Percentiles rank a stretch among this genome's conserved stretches.
Conservation (phyloP, 2,113 vertebrate species). For the Cavia porcellus region DNA sequence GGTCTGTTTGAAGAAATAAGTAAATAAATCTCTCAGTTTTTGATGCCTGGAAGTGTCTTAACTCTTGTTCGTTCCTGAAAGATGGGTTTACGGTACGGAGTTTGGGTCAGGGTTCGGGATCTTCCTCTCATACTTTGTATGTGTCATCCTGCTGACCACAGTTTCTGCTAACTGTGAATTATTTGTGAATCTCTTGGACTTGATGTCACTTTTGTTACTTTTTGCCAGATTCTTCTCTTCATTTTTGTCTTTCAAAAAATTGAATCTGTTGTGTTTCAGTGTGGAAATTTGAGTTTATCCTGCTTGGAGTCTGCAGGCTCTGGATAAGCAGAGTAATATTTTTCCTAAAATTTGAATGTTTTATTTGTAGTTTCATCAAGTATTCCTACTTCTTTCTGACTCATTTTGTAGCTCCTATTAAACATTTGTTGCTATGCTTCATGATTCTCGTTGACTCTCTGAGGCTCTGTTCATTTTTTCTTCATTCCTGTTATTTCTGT, state of each 20-base stretch:
- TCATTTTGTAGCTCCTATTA: neutral
- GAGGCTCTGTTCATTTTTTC: neutral
- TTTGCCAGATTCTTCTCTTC: neutral
- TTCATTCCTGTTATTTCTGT: neutral
- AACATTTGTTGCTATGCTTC: neutral
- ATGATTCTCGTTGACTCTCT: neutral
- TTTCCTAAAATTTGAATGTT: neutral
- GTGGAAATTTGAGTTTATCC: neutral
- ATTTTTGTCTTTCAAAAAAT: neutral
- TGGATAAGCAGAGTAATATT: neutral
- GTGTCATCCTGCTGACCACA: neutral
- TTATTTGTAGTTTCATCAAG: neutral
- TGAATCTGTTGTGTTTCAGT: neutral
- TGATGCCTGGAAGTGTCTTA: neutral
- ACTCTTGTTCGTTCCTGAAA: neutral
- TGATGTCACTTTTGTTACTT: neutral
- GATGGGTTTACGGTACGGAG: neutral
- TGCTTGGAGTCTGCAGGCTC: neutral
- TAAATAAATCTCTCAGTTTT: neutral
- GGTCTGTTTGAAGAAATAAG: neutral
- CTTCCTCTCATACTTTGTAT: neutral
- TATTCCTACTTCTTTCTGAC: neutral
- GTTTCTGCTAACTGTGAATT: neutral
- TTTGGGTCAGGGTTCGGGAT: neutral
- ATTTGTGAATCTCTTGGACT: neutral